These are phyloP conservation scores for Scaptomyza tumidula DNA, from an alignment of 2,888 invertebrate species.

Conservation along the genomic window DNA sequence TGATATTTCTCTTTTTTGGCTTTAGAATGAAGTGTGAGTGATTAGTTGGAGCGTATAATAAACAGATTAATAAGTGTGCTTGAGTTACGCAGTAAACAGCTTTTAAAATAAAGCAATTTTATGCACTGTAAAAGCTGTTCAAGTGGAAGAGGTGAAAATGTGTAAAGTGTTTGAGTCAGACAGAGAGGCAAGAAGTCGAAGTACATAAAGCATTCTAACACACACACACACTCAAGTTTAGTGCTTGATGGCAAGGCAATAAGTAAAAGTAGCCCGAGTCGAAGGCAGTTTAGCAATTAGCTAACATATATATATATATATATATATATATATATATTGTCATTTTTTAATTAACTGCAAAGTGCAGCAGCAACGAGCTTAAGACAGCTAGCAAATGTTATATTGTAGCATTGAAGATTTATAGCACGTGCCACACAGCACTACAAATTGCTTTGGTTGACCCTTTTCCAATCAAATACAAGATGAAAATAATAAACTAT, in stretches of 20 bases:
- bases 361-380: conserved; percentile 12
- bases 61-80: conserved; percentile 64
- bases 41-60: conserved; percentile 56
- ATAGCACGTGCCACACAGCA: conserved; percentile 32
- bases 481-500: not conserved
- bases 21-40: conserved; percentile 56
- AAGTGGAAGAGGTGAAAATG: conserved; percentile 20
- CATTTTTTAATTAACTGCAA: conserved; percentile 70
- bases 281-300: conserved; percentile 35
- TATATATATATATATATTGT: no score
- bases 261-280: not conserved
- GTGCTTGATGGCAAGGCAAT: conserved; percentile 7
- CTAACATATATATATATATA: no score
- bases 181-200: conserved; percentile 34
- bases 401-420: conserved; percentile 38
- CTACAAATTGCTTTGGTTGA: conserved; percentile 16
- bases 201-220: conserved; percentile 15
- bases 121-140: conserved; percentile 38
- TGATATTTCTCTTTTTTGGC: conserved; percentile 15
- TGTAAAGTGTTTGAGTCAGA: not conserved
- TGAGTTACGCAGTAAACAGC: conserved; percentile 42
- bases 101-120: conserved; percentile 65
- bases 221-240: conserved; percentile 1
- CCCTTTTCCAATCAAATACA: conserved; percentile 9
- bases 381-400: conserved; percentile 26